A percentile compares a stretch with the other conserved stretches of the same genome.
phyloP scores from a whole-genome alignment of 2,113 vertebrate genomes.

The Notiomystis cincta region DNA sequence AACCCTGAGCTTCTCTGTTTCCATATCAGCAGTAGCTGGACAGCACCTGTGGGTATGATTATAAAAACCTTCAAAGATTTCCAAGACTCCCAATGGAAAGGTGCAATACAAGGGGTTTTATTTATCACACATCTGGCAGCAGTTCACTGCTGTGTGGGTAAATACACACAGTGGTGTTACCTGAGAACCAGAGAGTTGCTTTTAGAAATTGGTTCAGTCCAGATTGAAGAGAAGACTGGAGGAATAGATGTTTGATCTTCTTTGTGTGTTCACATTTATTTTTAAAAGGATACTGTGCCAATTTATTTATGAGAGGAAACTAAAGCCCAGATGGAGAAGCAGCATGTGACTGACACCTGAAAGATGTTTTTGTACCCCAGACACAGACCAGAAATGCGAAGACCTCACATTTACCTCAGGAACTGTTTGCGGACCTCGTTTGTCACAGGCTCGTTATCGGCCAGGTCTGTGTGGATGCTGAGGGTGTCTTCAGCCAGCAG shows the following conservation, averaged over 20 bases:
- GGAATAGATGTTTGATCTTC: not conserved
- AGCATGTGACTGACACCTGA: not conserved
- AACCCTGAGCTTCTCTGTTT: not conserved
- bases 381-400: not conserved
- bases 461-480: conserved; percentile 87
- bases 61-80: not conserved
- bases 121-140: not conserved
- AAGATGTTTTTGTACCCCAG: not conserved
- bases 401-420: conserved; percentile 76
- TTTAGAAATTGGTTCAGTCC: not conserved
- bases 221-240: not conserved
- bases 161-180: not conserved
- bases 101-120: not conserved
- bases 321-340: not conserved
- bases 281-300: not conserved
- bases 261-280: not conserved
- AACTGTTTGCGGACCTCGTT: conserved; percentile 87
- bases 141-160: not conserved
- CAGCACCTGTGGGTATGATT: not conserved
- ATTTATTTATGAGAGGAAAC: not conserved
- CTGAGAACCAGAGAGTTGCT: not conserved
- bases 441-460: conserved; percentile 79
- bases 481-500: conserved; percentile 84
- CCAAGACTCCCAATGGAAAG: not conserved
- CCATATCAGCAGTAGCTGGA: not conserved